These are phyloP conservation scores for Mugil cephalus DNA, from an alignment of 2,113 vertebrate genomes.

Conservation along the genomic window DNA sequence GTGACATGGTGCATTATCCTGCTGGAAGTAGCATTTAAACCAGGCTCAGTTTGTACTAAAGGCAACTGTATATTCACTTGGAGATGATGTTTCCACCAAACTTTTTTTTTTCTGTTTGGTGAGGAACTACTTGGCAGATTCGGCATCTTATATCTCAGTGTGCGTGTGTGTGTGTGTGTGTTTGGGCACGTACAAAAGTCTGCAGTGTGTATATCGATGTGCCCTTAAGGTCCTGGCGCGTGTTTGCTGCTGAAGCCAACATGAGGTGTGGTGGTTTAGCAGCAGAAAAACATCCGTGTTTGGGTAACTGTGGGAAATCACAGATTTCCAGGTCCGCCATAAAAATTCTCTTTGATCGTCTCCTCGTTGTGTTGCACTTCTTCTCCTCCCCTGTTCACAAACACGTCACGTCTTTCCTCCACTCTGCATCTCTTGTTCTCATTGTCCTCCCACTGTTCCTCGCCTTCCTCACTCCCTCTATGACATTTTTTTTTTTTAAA, in stretches of 20 bases:
- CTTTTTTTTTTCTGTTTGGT: too few relatives aligned
- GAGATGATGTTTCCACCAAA: too few relatives aligned
- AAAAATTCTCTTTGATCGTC: conserved; percentile 65
- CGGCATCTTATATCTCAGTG: neutral
- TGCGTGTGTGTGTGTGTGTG: neutral
- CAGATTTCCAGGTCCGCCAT: conserved; percentile 27
- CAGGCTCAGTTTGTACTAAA: too few relatives aligned
- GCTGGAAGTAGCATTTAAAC: too few relatives aligned
- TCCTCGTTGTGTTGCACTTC: conserved; percentile 32
- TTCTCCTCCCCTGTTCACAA: conserved; percentile 14
- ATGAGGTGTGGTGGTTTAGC: conserved; percentile 41
- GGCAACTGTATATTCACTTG: neutral
- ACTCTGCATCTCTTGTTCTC: conserved; percentile 14
- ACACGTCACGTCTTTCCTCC: conserved; percentile 23
- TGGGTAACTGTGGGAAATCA: conserved; percentile 23
- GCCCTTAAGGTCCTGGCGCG: conserved; percentile 25
- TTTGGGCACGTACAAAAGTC: neutral
- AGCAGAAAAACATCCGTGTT: conserved; percentile 28
- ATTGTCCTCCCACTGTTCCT: conserved; percentile 9
- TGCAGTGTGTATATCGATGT: conserved; percentile 41
- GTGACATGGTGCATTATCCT: too few relatives aligned
- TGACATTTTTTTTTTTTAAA: conserved; percentile 6
- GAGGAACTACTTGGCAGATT: neutral
- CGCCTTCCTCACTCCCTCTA: conserved; percentile 1
- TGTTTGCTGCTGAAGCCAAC: conserved; percentile 2